Conservation (phyloP, 2,113 vertebrate genomes). For the Xyrauchen texanus region DNA sequence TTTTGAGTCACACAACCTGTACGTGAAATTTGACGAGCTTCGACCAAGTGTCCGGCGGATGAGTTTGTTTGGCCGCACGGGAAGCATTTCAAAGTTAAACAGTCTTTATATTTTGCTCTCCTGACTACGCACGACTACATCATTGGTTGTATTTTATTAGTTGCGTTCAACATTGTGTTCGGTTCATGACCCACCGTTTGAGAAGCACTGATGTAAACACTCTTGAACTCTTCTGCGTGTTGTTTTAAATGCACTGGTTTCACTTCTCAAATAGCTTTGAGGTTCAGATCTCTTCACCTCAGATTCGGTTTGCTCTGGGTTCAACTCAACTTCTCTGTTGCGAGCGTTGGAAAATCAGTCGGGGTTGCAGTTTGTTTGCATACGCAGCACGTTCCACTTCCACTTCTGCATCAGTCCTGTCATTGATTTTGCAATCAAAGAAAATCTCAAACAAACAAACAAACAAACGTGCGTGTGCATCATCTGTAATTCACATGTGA, state of each 20-base stretch:
- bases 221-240: neutral
- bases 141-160: too few relatives aligned
- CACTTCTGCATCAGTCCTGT: neutral
- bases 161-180: too few relatives aligned
- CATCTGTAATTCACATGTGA: neutral
- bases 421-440: neutral
- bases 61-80: too few relatives aligned
- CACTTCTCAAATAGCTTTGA: neutral
- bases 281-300: neutral
- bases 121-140: too few relatives aligned
- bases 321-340: neutral
- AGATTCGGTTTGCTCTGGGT: neutral
- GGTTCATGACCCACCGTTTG: too few relatives aligned
- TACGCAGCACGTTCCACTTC: neutral
- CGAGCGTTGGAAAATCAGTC: too few relatives aligned
- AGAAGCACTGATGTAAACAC: neutral
- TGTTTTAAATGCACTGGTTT: neutral
- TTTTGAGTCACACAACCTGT: too few relatives aligned
- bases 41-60: too few relatives aligned
- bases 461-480: too few relatives aligned
- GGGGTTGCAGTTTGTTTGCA: neutral
- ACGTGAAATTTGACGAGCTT: too few relatives aligned
- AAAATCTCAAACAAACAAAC: slow-evolving; percentile 5
- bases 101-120: too few relatives aligned
- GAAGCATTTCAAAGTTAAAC: too few relatives aligned